These are phyloP conservation scores for cat (Felis catus) DNA, from an alignment of 2,113 vertebrate genomes.

Conservation along the genomic window DNA sequence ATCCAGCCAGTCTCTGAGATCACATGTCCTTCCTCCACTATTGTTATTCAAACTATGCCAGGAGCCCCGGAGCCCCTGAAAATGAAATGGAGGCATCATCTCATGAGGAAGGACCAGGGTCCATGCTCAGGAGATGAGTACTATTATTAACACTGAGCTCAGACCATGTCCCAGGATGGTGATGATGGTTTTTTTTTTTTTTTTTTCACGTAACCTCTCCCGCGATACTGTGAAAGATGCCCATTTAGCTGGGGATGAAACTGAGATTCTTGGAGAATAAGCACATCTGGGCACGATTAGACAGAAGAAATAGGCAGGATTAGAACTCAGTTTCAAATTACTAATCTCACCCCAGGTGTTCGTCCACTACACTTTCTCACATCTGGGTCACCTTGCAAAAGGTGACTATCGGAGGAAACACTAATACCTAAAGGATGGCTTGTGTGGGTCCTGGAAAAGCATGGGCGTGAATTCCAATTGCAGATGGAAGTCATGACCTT, in stretches of 20 bases:
- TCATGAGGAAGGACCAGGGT: neutral
- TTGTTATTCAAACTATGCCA: neutral
- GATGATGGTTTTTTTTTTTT: fast-evolving
- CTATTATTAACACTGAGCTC: neutral
- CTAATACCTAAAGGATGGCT: neutral
- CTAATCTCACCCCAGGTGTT: neutral
- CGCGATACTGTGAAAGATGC: neutral
- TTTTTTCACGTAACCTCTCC: neutral
- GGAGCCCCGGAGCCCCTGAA: neutral
- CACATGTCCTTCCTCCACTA: neutral
- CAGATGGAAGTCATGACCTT: neutral
- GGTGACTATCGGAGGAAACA: neutral
- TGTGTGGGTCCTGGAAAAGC: neutral
- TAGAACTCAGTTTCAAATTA: neutral
- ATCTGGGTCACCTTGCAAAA: neutral
- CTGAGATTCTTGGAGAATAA: neutral
- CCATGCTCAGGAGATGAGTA: neutral
- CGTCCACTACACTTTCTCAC: neutral
- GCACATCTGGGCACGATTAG: neutral
- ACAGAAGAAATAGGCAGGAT: neutral
- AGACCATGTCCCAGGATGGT: neutral
- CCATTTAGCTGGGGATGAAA: neutral
- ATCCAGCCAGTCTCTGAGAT: neutral
- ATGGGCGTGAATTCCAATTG: neutral
- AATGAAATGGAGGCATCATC: neutral